phyloP scores from a whole-genome alignment of 1,140 invertebrate genomes.

The Carcinoscorpius rotundicauda region DNA sequence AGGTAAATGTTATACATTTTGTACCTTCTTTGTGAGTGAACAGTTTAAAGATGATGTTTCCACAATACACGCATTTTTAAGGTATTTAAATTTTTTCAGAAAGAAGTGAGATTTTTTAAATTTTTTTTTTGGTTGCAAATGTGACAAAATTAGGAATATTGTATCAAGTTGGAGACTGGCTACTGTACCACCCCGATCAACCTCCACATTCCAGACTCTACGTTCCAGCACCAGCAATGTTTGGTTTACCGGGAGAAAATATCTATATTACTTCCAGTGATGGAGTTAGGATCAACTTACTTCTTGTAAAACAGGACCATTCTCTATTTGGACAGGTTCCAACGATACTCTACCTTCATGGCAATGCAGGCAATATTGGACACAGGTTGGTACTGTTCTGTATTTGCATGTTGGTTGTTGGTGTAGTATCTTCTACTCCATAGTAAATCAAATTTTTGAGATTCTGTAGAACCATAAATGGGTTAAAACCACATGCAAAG shows the following conservation, averaged over 20 bases:
- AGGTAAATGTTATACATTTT: too few species aligned
- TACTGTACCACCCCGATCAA: constrained; percentile 78
- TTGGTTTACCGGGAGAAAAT: constrained; percentile 72
- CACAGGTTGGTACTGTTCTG: constrained; percentile 50
- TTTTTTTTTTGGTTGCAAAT: too few species aligned
- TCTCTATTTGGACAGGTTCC: constrained; percentile 49
- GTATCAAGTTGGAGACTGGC: constrained; percentile 69
- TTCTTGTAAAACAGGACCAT: constrained; percentile 63
- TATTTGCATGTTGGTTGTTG: too few species aligned
- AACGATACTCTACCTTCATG: constrained; percentile 83
- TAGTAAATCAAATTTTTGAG: too few species aligned
- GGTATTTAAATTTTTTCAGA: too few species aligned
- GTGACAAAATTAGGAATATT: constrained; percentile 35
- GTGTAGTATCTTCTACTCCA: too few species aligned
- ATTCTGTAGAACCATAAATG: too few species aligned
- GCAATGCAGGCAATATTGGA: constrained; percentile 93
- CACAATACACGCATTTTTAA: too few species aligned
- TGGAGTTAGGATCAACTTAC: constrained; percentile 68
- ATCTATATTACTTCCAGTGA: constrained; percentile 55
- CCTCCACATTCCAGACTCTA: constrained; percentile 73
- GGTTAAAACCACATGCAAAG: too few species aligned
- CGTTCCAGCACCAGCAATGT: constrained; percentile 67
- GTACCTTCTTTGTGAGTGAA: too few species aligned
- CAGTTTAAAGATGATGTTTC: too few species aligned
- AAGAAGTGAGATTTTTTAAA: too few species aligned